Base-by-base conservation (phyloP, 2,113 vertebrate genomes). In the Pseudois nayaur region DNA sequence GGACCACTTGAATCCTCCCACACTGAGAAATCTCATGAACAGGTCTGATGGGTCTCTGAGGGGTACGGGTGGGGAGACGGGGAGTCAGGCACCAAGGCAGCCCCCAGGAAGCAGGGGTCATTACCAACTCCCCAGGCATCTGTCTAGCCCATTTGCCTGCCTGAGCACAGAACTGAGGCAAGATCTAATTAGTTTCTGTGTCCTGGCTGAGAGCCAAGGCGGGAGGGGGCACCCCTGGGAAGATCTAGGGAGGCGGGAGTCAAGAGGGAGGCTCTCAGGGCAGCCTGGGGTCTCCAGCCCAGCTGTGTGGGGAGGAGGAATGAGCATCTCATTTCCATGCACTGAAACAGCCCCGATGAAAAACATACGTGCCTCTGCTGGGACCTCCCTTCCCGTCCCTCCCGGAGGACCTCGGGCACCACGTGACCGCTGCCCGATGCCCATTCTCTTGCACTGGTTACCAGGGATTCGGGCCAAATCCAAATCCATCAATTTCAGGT, bases 401-500 rank as follows among this genome's bases (percentile, higher is more conserved):
- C 96, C 87, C 45, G 8, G 2, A 3, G 17, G 93, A 25, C 59
- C 33, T 0, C 2, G 1, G n/a, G 59, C 79, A 45, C 6, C 6
- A 0, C 13, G 8, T 16, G 74, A 40, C 36, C 0, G 0, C 16
- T 4, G 3, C 89, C 88, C 50, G 3, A 9, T 0, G 5, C 76
- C 86, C 64, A 8, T 43, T 48, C 83, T 59, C 27, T 5, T n/a
- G 78, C 45, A 0, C 1, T 29, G 62, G 96, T 79, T 98, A 95
- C 98, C 95, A 93, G 97, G 98, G 98, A 96, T 97, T 97, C 10
- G 13, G 45, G 96, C 97, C 98, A 98, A 59, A 96, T 92, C 92
- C 97, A 98, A 98, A 98, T 97, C 97, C 92, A 98, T 98, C 98
- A 97, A 97, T 99, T 98, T 97, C 97, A 27, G 97, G 98, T 98